Evolutionary conservation across 2,888 invertebrate genomes (phyloP), one percentile per base, ranked within the genome.

Genomic region (Caenorhabditis angaria): DNA sequence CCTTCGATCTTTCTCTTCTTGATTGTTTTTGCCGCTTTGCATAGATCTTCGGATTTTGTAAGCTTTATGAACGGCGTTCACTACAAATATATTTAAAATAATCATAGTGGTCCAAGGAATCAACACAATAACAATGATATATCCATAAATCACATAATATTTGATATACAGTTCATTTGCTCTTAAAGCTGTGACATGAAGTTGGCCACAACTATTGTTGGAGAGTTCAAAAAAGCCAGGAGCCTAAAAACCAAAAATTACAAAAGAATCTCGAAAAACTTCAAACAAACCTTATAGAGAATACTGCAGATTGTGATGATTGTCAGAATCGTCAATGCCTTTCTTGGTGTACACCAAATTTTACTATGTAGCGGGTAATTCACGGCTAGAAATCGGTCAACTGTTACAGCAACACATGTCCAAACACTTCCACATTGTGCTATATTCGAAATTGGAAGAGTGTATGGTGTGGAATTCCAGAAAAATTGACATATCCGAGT

Each of bases 331-430:
- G 60, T 60, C 18, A 80, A 47, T 0, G 83, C 80, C 35, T 72
- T 54, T 24, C 75, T 61, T 10, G 83, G 81, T 27, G 83, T 84
- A 65, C 82, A 84, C 82, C 82, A 84, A 25, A 84, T 76, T 53
- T 83, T 79, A 61, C 76, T 83, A 48, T 84, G 80, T 18, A 85
- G 74, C 18, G 85, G 85, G 59, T 84, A 85, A 25, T 80, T 78
- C 18, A 85, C 84, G 0, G 85, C 85, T 25, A 85, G 64, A 50
- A 83, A 84, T 1, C 86, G 82, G 57, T 85, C 85, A 10, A 85
- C 83, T 0, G 85, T 86, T 0, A 85, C 83, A 0, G 85, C 85
- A 1, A 85, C 85, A 57, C 85, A 86, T 22, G 85, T 86, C 83
- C 83, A 85, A 47, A 85, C 85, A 54, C 82, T 82, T n/a, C 82